Conservation (phyloP, 2,888 invertebrate species). For the Rhingia rostrata region DNA sequence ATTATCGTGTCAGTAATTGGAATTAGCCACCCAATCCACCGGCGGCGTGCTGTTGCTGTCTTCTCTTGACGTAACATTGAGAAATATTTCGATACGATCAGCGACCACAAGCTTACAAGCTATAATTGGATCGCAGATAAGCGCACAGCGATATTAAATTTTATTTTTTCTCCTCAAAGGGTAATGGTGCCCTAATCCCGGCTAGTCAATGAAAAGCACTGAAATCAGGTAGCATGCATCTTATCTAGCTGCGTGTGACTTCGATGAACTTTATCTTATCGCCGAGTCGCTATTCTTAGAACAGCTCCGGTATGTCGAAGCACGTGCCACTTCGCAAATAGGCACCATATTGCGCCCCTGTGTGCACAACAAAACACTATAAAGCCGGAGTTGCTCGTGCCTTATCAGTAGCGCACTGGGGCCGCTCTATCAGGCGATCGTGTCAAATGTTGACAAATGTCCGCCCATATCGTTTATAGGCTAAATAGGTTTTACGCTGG, state of each 20-base stretch:
- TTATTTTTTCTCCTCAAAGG: not conserved
- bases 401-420: slow-evolving; percentile 46
- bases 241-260: slow-evolving; percentile 63
- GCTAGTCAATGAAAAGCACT: slow-evolving; percentile 9
- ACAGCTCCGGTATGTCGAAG: slow-evolving; percentile 25
- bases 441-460: slow-evolving; percentile 58
- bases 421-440: slow-evolving; percentile 56
- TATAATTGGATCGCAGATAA: slow-evolving; percentile 2
- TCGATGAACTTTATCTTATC: slow-evolving; percentile 68
- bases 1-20: slow-evolving; percentile 62
- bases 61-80: slow-evolving; percentile 57
- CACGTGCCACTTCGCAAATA: slow-evolving; percentile 64
- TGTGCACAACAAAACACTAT: not conserved
- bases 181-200: not conserved
- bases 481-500: slow-evolving; percentile 5
- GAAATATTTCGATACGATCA: slow-evolving; percentile 6
- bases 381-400: slow-evolving; percentile 13
- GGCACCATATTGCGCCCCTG: not conserved
- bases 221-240: slow-evolving; percentile 50
- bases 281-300: slow-evolving; percentile 12
- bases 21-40: slow-evolving; percentile 33
- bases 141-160: not conserved
- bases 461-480: slow-evolving; percentile 20
- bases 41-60: not conserved
- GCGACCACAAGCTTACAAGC: not conserved